Evolutionary conservation across 2,888 invertebrate genomes (phyloP), one percentile per base, ranked within the genome.

Genomic region (Pasiphila rectangulata): DNA sequence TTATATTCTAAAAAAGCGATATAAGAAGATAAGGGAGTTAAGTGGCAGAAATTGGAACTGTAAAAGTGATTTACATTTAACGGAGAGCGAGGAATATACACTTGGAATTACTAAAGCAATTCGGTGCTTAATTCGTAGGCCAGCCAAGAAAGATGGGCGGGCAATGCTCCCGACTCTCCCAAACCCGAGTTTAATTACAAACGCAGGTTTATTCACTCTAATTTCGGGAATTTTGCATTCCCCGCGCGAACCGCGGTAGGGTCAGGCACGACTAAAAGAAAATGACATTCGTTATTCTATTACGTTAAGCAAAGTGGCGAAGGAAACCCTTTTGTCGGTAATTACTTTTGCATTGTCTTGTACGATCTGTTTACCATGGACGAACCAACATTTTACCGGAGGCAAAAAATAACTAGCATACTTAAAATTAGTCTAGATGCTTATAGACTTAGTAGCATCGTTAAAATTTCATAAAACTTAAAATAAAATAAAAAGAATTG

Each of bases 221-320:
- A 88, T 87, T 87, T 86, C 71, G 79, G 75, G 75, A 86, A 83
- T 84, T 88, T 87, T 78, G 83, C 84, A 88, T 87, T 86, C 87
- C 74, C 73, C 69, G 75, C 84, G 85, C 79, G 85, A 83, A 84
- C 85, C 85, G 74, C 86, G 83, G 79, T 84, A 87, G 87, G 88
- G 86, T 87, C 86, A 82, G 79, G 72, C 70, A 2, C 15, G 41
- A 40, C 35, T 64, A 73, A 85, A 86, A 87, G 87, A 87, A 87
- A 88, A 87, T 85, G 87, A 85, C 86, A 88, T 87, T 84, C 79
- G 81, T 87, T 87, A 88, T 87, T 87, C 82, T 85, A 85, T 86
- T 87, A 86, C 77, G 77, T 71, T 70, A 71, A 75, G 79, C 78
- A 81, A 83, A 81, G 78, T 75, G 81, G 79, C 65, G 72, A 73